Conservation (phyloP, 1,140 invertebrate genomes). For the Oreohelix idahoensis region DNA sequence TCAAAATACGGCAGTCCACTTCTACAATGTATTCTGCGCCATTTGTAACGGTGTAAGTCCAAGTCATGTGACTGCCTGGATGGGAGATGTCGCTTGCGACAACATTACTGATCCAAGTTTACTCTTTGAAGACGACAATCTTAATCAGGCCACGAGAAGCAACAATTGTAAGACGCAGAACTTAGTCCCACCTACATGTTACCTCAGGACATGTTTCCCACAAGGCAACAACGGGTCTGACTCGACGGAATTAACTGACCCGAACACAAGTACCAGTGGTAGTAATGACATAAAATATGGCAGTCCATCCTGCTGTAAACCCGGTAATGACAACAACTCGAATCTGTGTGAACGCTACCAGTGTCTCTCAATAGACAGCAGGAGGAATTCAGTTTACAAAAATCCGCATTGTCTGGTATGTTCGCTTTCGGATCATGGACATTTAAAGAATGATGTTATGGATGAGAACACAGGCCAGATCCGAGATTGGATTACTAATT, state of each 20-base stretch:
- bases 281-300: not conserved
- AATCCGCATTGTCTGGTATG: not conserved
- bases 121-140: not conserved
- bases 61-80: not conserved
- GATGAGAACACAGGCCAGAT: not conserved
- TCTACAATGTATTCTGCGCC: conserved; percentile 32
- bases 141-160: not conserved
- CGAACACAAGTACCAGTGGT: not conserved
- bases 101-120: not conserved
- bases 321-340: not conserved
- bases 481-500: too few relatives aligned
- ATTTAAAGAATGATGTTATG: not conserved
- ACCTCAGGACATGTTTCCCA: not conserved
- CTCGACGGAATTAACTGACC: too few relatives aligned
- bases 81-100: not conserved
- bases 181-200: not conserved
- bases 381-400: not conserved
- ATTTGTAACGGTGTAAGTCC: conserved; percentile 25
- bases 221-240: too few relatives aligned
- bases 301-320: not conserved
- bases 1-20: not conserved
- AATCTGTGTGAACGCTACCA: not conserved
- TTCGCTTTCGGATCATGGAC: not conserved
- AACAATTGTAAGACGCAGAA: not conserved
- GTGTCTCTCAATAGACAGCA: not conserved